Percentiles rank a stretch among this genome's conserved stretches.
Evolutionary conservation across 2,888 invertebrate genomes (phyloP).

Genomic region (Baronia brevicornis): DNA sequence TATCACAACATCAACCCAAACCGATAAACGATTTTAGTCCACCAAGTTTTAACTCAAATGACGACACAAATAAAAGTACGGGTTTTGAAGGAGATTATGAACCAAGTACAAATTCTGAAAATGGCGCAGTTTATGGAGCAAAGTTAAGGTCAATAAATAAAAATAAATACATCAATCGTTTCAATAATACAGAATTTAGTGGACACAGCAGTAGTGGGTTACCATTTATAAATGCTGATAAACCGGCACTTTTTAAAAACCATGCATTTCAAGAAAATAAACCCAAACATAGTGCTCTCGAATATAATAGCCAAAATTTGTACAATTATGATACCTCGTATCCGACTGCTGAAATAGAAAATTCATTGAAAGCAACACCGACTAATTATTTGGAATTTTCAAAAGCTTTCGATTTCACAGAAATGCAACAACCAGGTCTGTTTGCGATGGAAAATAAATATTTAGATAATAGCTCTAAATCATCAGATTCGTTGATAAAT

Average conservation of each 20-base stretch:
- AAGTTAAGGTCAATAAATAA: slow-evolving; percentile 48
- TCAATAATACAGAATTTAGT: slow-evolving; percentile 40
- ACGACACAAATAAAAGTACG: slow-evolving; percentile 32
- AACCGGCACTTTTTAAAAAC: slow-evolving; percentile 32
- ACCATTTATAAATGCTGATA: slow-evolving; percentile 32
- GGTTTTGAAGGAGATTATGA: slow-evolving; percentile 29
- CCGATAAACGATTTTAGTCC: slow-evolving; percentile 39
- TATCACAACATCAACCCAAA: slow-evolving; percentile 41
- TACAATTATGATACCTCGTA: slow-evolving; percentile 31
- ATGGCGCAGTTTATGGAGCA: slow-evolving; percentile 52
- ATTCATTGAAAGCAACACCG: slow-evolving; percentile 30
- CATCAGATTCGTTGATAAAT: slow-evolving; percentile 24
- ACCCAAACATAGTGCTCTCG: slow-evolving; percentile 31
- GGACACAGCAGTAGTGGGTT: slow-evolving; percentile 31
- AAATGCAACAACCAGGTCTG: slow-evolving; percentile 44
- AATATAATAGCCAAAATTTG: slow-evolving; percentile 31
- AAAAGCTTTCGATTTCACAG: slow-evolving; percentile 59
- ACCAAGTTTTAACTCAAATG: slow-evolving; percentile 33
- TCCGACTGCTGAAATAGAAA: slow-evolving; percentile 30
- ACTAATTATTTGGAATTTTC: slow-evolving; percentile 41
- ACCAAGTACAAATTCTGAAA: slow-evolving; percentile 30
- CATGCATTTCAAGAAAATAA: slow-evolving; percentile 34
- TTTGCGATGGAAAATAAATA: slow-evolving; percentile 43
- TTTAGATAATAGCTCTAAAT: slow-evolving; percentile 29
- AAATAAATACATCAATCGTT: slow-evolving; percentile 30